phyloP scores from a whole-genome alignment of 2,888 invertebrate species.

The Deilephila elpenor region DNA sequence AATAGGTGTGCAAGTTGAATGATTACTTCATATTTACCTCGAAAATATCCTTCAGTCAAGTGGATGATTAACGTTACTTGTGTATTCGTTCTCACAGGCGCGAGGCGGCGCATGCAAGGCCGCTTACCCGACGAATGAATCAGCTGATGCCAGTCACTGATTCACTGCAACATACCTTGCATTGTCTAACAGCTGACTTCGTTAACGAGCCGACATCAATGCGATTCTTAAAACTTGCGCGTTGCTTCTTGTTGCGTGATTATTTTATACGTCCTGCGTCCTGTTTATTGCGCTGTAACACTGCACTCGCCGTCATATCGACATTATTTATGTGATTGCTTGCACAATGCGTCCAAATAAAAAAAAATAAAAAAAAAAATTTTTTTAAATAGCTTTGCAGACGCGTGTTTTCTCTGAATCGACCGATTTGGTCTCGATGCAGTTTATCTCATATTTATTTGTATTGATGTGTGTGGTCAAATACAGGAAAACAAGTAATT shows the following conservation, averaged over 20 bases:
- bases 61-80: constrained; percentile 60
- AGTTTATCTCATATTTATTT: not conserved
- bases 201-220: constrained; percentile 49
- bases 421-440: too few species aligned
- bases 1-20: constrained; percentile 31
- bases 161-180: constrained; percentile 63
- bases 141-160: constrained; percentile 73
- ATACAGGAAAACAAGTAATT: constrained; percentile 1
- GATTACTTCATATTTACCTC: constrained; percentile 48
- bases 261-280: constrained; percentile 32
- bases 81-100: constrained; percentile 64
- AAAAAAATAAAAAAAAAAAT: too few species aligned
- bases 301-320: not conserved
- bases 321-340: constrained; percentile 21
- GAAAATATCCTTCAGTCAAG: constrained; percentile 55
- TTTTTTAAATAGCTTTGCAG: not conserved
- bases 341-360: not conserved
- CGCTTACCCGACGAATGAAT: constrained; percentile 68
- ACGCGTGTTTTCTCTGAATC: not conserved
- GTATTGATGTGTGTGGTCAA: not conserved
- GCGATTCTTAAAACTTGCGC: constrained; percentile 28
- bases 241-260: constrained; percentile 23
- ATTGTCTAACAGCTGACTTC: constrained; percentile 64
- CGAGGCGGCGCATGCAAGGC: constrained; percentile 70
- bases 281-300: constrained; percentile 31